These are phyloP conservation scores for Hirtodrosophila histrioides DNA, from an alignment of 2,888 invertebrate species.

Conservation along the genomic window DNA sequence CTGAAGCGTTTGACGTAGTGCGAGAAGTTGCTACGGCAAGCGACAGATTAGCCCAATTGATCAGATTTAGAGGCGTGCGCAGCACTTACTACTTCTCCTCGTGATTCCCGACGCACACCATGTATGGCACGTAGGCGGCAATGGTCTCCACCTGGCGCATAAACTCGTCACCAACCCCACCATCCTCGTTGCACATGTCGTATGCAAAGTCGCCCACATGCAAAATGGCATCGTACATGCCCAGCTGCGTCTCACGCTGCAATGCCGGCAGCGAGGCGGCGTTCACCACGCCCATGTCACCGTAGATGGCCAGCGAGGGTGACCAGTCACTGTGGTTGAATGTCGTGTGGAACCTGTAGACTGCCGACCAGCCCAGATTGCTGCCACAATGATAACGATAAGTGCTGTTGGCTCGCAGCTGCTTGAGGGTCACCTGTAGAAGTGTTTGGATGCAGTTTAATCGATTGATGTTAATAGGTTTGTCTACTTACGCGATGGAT, in stretches of 20 bases:
- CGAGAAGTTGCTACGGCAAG: conserved; percentile 92
- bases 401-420: conserved; percentile 87
- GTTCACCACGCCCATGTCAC: conserved; percentile 97
- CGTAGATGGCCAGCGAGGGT: conserved; percentile 93
- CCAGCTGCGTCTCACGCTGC: conserved; percentile 92
- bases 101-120: conserved; percentile 97
- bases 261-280: conserved; percentile 92
- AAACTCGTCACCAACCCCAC: conserved; percentile 94
- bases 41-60: not conserved
- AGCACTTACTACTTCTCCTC: conserved; percentile 91
- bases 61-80: not conserved
- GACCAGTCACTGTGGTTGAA: conserved; percentile 89
- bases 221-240: conserved; percentile 92
- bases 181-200: conserved; percentile 94
- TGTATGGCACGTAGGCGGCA: conserved; percentile 95
- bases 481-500: conserved; percentile 89
- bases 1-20: conserved; percentile 96
- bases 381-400: conserved; percentile 94
- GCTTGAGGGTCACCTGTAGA: conserved; percentile 84
- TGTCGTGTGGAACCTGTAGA: conserved; percentile 91
- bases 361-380: conserved; percentile 91
- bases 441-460: not conserved
- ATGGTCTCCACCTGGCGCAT: conserved; percentile 96
- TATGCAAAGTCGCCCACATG: conserved; percentile 98
- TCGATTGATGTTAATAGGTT: too few species aligned